Conservation (phyloP, 2,113 vertebrate species). For the Elephas maximus region DNA sequence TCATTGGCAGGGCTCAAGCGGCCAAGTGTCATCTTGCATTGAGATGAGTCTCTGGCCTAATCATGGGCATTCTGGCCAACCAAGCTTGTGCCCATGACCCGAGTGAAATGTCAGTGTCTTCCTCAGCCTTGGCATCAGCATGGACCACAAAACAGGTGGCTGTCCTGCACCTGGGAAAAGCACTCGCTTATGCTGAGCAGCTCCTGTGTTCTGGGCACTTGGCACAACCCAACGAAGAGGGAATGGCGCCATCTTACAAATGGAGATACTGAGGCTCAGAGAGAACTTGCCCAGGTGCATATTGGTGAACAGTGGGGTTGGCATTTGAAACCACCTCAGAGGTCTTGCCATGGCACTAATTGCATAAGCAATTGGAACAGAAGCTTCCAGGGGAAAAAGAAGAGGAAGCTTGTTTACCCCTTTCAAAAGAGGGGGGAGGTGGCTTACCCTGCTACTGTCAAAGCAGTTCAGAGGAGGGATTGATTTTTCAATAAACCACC, state of each 20-base stretch:
- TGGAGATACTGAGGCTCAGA: background rate
- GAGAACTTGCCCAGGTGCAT: no score
- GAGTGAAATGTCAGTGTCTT: no score
- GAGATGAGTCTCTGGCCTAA: rapidly evolving
- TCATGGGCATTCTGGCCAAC: background rate
- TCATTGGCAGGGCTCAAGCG: background rate
- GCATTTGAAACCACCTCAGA: background rate
- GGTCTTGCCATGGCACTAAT: rapidly evolving
- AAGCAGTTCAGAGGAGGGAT: background rate
- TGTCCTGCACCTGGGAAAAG: no score
- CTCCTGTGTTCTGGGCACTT: background rate
- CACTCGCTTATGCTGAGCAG: rapidly evolving
- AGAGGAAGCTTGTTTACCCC: background rate
- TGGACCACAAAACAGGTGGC: background rate
- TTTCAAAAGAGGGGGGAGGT: background rate
- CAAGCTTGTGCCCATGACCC: background rate
- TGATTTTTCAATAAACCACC: background rate
- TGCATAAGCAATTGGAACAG: rapidly evolving
- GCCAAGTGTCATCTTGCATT: rapidly evolving
- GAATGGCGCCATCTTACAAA: background rate
- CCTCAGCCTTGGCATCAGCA: background rate
- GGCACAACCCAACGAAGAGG: background rate
- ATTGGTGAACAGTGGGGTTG: background rate
- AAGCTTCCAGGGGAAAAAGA: background rate
- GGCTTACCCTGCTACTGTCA: background rate